A percentile compares a stretch with the other conserved stretches of the same genome.
Conservation (phyloP, 2,888 invertebrate species). For the Lithophane ornitopus region DNA sequence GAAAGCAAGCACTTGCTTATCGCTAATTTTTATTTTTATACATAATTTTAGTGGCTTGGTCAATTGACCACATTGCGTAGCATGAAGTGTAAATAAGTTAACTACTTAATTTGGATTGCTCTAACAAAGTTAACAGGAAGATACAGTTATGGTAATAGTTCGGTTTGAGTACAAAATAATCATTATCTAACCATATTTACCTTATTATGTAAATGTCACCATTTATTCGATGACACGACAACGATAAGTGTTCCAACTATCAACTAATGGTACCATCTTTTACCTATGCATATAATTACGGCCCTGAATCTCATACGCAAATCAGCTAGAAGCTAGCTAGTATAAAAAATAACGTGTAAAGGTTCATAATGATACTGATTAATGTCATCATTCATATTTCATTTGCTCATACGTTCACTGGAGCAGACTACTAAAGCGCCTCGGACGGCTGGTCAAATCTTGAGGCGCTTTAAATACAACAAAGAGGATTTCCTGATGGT, state of each 20-base stretch:
- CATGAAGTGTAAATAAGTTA: not conserved
- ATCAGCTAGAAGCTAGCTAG: not conserved
- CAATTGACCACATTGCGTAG: not conserved
- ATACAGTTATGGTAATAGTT: not conserved
- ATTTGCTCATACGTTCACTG: constrained; percentile 53
- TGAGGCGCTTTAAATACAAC: constrained; percentile 54
- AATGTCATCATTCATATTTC: constrained; percentile 43
- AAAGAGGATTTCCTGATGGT: constrained; percentile 53
- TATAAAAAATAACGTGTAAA: not conserved
- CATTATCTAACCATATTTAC: not conserved
- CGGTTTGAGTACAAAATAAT: constrained; percentile 1
- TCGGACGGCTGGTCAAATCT: constrained; percentile 43
- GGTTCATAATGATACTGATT: constrained; percentile 6
- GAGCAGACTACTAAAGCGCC: constrained; percentile 56
- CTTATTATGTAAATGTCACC: not conserved
- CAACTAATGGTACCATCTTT: not conserved
- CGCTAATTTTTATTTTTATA: not conserved
- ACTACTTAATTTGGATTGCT: not conserved
- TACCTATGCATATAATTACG: constrained; percentile 1
- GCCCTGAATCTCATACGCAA: not conserved
- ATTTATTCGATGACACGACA: not conserved
- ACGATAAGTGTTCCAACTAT: not conserved
- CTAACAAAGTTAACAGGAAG: constrained; percentile 15
- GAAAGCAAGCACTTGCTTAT: constrained; percentile 2
- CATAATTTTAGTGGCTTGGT: not conserved